Evolutionary conservation across 2,113 vertebrate genomes (phyloP).

Genomic region (Aspidoscelis tigris): DNA sequence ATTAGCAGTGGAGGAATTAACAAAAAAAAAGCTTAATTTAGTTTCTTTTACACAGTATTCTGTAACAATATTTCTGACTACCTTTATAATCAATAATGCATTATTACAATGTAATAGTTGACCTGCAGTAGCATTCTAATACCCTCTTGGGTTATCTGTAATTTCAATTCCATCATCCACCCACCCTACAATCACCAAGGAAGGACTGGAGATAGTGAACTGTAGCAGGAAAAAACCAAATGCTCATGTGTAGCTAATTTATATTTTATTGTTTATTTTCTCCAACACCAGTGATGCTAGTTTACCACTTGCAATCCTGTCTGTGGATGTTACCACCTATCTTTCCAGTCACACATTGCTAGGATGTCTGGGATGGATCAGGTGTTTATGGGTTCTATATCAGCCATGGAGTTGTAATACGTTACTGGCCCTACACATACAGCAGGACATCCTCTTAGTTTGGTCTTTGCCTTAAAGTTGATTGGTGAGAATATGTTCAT

Average conservation of each 20-base stretch:
- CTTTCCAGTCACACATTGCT: background rate
- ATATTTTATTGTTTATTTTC: background rate
- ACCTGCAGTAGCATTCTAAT: background rate
- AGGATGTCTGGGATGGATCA: too few relatives aligned
- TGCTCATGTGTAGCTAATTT: background rate
- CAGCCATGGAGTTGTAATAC: too few relatives aligned
- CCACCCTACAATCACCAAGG: background rate
- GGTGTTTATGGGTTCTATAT: too few relatives aligned
- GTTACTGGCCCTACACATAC: too few relatives aligned
- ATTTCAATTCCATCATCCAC: too few relatives aligned
- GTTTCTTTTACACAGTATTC: background rate
- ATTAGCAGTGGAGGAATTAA: background rate
- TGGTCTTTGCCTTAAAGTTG: too few relatives aligned
- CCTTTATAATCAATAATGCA: background rate
- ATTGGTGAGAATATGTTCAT: too few relatives aligned
- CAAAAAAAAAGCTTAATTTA: slow-evolving; percentile 1
- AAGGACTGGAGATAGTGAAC: background rate
- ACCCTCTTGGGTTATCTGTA: background rate
- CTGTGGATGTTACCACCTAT: background rate
- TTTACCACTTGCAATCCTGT: background rate
- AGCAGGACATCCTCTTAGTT: too few relatives aligned
- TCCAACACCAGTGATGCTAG: background rate
- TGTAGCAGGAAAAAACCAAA: background rate
- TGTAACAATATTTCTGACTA: background rate
- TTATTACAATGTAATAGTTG: background rate